These are phyloP conservation scores for Diogma glabrata DNA, from an alignment of 2,888 invertebrate genomes.

Conservation along the genomic window DNA sequence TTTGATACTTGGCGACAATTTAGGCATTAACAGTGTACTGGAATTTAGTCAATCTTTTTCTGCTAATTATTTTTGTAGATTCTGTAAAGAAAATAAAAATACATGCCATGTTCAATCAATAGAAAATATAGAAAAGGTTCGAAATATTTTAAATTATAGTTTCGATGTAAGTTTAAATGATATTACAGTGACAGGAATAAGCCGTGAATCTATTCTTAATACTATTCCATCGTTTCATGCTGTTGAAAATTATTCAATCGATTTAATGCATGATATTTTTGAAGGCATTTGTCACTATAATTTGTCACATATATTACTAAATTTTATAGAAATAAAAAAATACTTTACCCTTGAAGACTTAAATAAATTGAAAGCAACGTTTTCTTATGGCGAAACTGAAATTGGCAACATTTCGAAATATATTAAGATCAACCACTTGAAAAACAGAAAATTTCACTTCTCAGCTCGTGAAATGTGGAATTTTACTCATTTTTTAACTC, in stretches of 20 bases:
- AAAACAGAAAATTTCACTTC: not conserved
- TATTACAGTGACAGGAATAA: not conserved
- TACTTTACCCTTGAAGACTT: not conserved
- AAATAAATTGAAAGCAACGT: not conserved
- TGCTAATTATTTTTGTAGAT: not conserved
- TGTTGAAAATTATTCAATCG: not conserved
- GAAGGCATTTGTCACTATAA: conserved; percentile 3
- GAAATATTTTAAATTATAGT: not conserved
- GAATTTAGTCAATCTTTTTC: conserved; percentile 5
- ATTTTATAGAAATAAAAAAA: not conserved
- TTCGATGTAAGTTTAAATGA: not conserved
- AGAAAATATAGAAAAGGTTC: not conserved
- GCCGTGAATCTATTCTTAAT: not conserved
- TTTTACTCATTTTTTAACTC: not conserved
- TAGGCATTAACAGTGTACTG: not conserved
- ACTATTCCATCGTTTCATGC: not conserved
- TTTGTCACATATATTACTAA: not conserved
- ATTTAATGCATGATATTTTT: conserved; percentile 5
- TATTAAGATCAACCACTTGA: not conserved
- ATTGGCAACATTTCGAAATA: conserved; percentile 2
- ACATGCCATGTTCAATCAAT: not conserved
- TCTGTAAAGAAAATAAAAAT: conserved; percentile 1
- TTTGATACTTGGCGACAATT: not conserved
- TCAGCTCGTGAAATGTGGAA: conserved; percentile 5
- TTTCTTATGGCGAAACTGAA: conserved; percentile 1